phyloP scores from a whole-genome alignment of 2,797 vertebrate species.

The Dermochelys coriacea region DNA sequence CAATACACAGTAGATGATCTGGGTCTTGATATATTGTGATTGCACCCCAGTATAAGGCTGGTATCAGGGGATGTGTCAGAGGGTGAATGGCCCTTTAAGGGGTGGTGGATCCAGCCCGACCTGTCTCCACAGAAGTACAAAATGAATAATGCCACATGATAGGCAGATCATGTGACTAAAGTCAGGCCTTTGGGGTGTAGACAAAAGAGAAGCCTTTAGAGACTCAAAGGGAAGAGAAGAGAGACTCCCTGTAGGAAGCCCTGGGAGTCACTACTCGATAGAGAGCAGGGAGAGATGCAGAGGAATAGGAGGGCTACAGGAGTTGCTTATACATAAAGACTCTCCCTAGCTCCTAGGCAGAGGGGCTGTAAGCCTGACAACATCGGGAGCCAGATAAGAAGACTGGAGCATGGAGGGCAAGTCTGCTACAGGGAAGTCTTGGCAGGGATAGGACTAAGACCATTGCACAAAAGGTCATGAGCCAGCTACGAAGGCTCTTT shows the following conservation, averaged over 20 bases:
- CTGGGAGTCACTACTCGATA: neutral
- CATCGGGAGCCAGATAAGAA: neutral
- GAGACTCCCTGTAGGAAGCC: neutral
- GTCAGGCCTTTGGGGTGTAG: neutral
- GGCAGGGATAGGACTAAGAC: neutral
- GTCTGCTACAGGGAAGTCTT: neutral
- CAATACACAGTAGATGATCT: neutral
- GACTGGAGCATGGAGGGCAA: neutral
- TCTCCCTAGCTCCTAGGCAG: no score
- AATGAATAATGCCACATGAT: neutral
- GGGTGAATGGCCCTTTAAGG: neutral
- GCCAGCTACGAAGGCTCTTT: neutral
- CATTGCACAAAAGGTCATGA: neutral
- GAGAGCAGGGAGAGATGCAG: neutral
- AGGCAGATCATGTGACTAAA: neutral
- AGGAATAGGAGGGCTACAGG: neutral
- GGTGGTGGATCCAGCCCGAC: neutral
- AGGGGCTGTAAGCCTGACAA: neutral
- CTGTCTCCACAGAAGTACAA: neutral
- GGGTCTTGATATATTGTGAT: neutral
- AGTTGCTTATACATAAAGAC: neutral
- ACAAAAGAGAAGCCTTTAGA: neutral
- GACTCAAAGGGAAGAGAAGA: neutral
- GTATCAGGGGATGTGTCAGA: neutral
- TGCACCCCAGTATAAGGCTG: neutral